A percentile compares a stretch with the other conserved stretches of the same genome.
These are phyloP conservation scores for Megalonaias nervosa DNA, from an alignment of 1,140 invertebrate species.

Conservation along the genomic window DNA sequence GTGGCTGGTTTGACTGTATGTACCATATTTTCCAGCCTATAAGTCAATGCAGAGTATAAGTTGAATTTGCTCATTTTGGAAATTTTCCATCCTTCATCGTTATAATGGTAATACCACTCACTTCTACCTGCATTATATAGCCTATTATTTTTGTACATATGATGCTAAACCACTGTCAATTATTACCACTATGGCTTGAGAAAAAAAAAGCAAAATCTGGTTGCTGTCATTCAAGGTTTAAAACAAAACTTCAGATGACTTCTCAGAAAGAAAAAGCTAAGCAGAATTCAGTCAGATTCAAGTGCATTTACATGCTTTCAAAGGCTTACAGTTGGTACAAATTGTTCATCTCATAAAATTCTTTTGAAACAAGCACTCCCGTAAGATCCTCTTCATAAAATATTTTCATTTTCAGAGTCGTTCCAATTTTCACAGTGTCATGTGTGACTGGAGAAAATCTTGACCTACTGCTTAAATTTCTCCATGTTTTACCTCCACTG, in stretches of 20 bases:
- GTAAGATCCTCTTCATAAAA: slow-evolving; percentile 1
- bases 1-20: too few relatives aligned
- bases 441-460: slow-evolving; percentile 90
- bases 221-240: too few relatives aligned
- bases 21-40: too few relatives aligned
- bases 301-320: neutral
- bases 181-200: too few relatives aligned
- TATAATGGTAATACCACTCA: too few relatives aligned
- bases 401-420: slow-evolving; percentile 60
- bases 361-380: neutral
- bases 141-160: too few relatives aligned
- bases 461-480: slow-evolving; percentile 92
- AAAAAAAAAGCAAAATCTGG: too few relatives aligned
- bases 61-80: too few relatives aligned
- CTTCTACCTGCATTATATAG: too few relatives aligned
- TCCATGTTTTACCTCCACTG: slow-evolving; percentile 91
- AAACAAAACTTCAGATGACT: neutral
- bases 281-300: neutral
- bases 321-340: neutral
- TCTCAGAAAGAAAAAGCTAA: neutral
- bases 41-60: too few relatives aligned
- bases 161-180: too few relatives aligned
- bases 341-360: neutral
- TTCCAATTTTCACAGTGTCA: slow-evolving; percentile 94
- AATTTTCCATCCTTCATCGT: too few relatives aligned